phyloP scores from a whole-genome alignment of 2,113 vertebrate genomes.

The Cyprinodon tularosa region DNA sequence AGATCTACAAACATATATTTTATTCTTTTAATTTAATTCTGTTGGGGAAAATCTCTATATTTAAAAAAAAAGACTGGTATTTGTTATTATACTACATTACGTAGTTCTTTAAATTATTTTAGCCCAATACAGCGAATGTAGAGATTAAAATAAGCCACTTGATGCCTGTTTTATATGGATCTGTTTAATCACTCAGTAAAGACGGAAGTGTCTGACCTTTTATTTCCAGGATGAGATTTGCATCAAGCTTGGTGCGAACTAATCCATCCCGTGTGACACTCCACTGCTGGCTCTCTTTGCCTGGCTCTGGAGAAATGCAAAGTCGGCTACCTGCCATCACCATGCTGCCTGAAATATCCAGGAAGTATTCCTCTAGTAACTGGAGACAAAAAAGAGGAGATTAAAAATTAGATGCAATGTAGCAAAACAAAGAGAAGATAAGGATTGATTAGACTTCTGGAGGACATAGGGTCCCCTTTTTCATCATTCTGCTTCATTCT shows the following conservation, averaged over 20 bases:
- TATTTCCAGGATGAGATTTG: conserved; percentile 90
- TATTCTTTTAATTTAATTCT: no score
- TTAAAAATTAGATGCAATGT: background rate
- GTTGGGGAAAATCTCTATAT: no score
- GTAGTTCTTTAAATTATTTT: no score
- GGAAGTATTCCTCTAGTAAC: conserved; percentile 89
- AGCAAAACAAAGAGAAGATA: background rate
- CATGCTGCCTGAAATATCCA: conserved; percentile 86
- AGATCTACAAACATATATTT: no score
- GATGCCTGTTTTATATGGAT: no score
- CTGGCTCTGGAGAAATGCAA: conserved; percentile 83
- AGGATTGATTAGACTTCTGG: no score
- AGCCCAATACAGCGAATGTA: no score
- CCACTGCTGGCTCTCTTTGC: conserved; percentile 87
- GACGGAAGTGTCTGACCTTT: conserved; percentile 86
- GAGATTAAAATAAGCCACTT: no score
- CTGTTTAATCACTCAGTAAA: background rate
- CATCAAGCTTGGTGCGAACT: conserved; percentile 86
- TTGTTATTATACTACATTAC: no score
- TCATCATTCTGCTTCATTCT: no score
- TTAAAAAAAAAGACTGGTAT: no score
- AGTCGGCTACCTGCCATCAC: conserved; percentile 89
- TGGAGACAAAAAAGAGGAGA: conserved; percentile 51
- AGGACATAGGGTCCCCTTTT: no score
- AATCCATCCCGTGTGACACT: conserved; percentile 86